Conservation (phyloP, 2,888 invertebrate genomes). For the Parnassius apollo region DNA sequence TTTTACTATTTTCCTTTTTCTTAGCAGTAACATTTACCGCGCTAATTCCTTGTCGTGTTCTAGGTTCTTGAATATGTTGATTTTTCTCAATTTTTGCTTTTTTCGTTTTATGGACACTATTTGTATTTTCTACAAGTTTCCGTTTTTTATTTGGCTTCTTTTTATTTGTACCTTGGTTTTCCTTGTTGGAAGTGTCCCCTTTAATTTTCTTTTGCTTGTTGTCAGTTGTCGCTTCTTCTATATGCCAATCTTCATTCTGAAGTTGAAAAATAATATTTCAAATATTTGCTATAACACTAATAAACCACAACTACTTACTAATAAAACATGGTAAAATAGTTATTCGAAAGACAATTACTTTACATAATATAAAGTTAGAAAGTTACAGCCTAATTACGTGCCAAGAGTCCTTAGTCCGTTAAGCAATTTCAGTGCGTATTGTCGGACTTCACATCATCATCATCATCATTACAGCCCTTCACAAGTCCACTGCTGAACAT, state of each 20-base stretch:
- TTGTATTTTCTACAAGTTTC: constrained; percentile 32
- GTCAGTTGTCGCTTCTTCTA: constrained; percentile 46
- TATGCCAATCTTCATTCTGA: constrained; percentile 59
- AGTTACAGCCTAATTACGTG: too few species aligned
- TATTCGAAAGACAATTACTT: too few species aligned
- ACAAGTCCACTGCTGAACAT: too few species aligned
- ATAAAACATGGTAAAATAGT: too few species aligned
- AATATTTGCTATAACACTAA: too few species aligned
- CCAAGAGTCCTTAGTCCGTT: too few species aligned
- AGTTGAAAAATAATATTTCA: neutral
- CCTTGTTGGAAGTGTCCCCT: constrained; percentile 46
- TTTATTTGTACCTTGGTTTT: constrained; percentile 46
- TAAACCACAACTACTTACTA: too few species aligned
- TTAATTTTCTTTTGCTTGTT: constrained; percentile 39
- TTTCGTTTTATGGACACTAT: constrained; percentile 28
- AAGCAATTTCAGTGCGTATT: too few species aligned
- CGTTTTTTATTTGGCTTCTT: constrained; percentile 38
- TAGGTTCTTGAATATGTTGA: constrained; percentile 3
- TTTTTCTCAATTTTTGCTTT: constrained; percentile 29
- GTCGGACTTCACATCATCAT: too few species aligned
- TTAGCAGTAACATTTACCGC: neutral
- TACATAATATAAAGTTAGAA: too few species aligned
- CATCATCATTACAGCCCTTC: too few species aligned
- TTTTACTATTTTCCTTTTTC: neutral
- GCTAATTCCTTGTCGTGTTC: neutral